phyloP scores from a whole-genome alignment of 2,797 vertebrate species.

The Gallinago nigripennis region DNA sequence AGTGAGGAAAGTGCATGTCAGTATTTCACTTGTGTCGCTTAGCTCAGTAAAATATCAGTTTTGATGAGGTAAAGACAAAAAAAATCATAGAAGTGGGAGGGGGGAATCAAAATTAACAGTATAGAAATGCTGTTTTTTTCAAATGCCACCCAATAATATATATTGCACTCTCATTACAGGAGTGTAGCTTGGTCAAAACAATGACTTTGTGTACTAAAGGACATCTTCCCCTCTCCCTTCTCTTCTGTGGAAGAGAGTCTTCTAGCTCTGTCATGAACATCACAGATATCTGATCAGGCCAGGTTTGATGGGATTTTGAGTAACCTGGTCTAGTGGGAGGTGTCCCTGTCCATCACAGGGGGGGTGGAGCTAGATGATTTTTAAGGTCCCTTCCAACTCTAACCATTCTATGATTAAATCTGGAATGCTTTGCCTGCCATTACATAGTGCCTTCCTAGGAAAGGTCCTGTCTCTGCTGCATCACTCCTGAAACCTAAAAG shows the following conservation, averaged over 20 bases:
- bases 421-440: not conserved
- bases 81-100: not conserved
- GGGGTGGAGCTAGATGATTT: not conserved
- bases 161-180: not conserved
- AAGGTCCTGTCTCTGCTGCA: not conserved
- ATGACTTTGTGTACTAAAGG: not conserved
- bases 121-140: not conserved
- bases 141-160: not conserved
- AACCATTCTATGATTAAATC: not conserved
- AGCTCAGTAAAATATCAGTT: constrained; percentile 7
- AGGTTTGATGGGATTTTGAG: not conserved
- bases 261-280: not conserved
- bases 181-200: not conserved
- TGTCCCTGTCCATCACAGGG: not conserved
- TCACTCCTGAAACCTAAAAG: not conserved
- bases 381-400: not conserved
- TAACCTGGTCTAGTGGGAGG: not conserved
- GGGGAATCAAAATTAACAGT: not conserved
- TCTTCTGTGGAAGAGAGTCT: not conserved
- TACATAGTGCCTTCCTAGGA: not conserved
- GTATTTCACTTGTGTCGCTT: constrained; percentile 11
- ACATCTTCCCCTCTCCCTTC: rapidly evolving
- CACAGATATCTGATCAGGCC: not conserved
- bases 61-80: constrained; percentile 8
- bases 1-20: constrained; percentile 10